Conservation (phyloP, 1,140 invertebrate genomes). For the Psilanteris sp. region DNA sequence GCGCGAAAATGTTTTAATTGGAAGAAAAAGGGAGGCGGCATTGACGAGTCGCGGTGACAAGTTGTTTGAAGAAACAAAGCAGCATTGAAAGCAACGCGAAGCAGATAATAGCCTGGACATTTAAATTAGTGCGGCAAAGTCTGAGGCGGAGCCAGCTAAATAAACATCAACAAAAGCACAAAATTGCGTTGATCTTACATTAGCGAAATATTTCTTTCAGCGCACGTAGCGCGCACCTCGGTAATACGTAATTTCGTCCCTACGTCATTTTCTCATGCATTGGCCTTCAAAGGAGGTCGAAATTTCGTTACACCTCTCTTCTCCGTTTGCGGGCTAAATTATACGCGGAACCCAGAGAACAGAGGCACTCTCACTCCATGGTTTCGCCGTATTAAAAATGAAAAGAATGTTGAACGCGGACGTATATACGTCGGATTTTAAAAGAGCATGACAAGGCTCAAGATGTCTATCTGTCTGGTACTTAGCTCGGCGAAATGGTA, state of each 20-base stretch:
- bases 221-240: constrained; percentile 36
- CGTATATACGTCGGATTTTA: constrained; percentile 72
- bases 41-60: too few relatives aligned
- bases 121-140: constrained; percentile 31
- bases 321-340: constrained; percentile 61
- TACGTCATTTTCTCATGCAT: constrained; percentile 63
- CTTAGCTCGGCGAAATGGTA: constrained; percentile 74
- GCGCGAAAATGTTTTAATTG: too few relatives aligned
- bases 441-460: constrained; percentile 77
- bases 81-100: too few relatives aligned
- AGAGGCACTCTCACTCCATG: constrained; percentile 43
- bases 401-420: constrained; percentile 64
- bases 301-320: constrained; percentile 65
- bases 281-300: constrained; percentile 64
- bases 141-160: constrained; percentile 37
- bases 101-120: constrained; percentile 20
- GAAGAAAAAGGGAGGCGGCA: too few relatives aligned
- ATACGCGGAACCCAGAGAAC: constrained; percentile 48
- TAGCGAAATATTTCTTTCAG: constrained; percentile 56
- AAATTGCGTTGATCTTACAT: constrained; percentile 63
- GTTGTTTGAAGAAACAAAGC: too few relatives aligned
- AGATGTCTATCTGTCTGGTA: constrained; percentile 78
- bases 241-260: constrained; percentile 60
- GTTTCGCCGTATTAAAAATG: constrained; percentile 68
- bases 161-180: constrained; percentile 55